Evolutionary conservation across 1,140 invertebrate genomes (phyloP), one percentile per base, ranked within the genome.

Genomic region (Fopius arisanus): DNA sequence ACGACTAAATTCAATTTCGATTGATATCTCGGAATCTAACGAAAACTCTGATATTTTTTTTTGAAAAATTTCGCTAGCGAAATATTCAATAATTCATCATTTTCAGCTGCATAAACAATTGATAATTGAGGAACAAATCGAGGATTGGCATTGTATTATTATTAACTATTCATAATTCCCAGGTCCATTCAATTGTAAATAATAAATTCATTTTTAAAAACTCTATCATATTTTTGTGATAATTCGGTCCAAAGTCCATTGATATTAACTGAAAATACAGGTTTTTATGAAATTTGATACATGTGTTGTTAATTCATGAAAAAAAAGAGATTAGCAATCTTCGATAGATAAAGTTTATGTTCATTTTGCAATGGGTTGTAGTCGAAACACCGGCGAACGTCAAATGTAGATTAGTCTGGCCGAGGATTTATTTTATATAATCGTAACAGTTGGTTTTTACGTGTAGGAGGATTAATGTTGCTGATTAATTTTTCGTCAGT

Each of bases 311-410:
- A 59, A 51, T 19, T 19, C 54, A 12, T 3, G 14, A 26, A 10
- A 59, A 10, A 59, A 59, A 59, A 3, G 19, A 28, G 54, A 59
- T 59, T 59, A 59, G 54, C 26, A 59, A 59, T 59, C 54, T 59
- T 26, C 19, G 54, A 59, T 59, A 26, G 54, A 59, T 59, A 59
- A 59, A 59, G 26, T 59, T 59, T 26, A 59, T 59, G 5, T 59
- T 59, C 14, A 59, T 59, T 59, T 21, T 59, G 54, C 21, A 59
- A 59, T 23, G 6, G 43, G 43, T n/a, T 7, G 7, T 16, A 4
- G 23, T 28, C 26, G 54, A 19, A 59, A 59, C 19, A 59, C 54
- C 54, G 54, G 54, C 54, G 19, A 59, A 59, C 19, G 54, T 48
- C n/a, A 19, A 59, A 12, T 59, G 3, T 1, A 26, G 54, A 59